phyloP scores from a whole-genome alignment of 2,797 vertebrate genomes.

The Choloepus didactylus region DNA sequence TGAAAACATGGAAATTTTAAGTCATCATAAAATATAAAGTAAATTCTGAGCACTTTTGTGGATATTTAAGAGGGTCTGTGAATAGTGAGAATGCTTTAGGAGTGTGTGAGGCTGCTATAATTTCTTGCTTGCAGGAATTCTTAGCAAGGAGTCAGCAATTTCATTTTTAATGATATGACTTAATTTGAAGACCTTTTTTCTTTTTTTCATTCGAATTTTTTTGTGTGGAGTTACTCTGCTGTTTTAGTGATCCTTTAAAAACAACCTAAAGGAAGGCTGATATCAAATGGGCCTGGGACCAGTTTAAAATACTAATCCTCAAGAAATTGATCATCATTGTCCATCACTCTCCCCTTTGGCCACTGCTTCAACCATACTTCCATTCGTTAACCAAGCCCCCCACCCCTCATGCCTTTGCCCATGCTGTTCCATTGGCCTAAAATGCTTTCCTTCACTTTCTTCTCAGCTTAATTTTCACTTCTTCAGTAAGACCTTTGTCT shows the following conservation, averaged over 20 bases:
- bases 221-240: background rate
- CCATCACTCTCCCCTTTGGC: background rate
- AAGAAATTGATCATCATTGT: background rate
- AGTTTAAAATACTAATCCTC: constrained; percentile 23
- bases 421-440: background rate
- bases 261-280: background rate
- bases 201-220: constrained; percentile 62
- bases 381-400: background rate
- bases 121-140: constrained; percentile 36
- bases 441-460: background rate
- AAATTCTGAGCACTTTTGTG: constrained; percentile 64
- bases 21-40: constrained; percentile 20
- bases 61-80: constrained; percentile 20
- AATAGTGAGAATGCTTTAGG: constrained; percentile 47
- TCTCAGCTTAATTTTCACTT: constrained; percentile 45
- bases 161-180: constrained; percentile 43
- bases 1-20: constrained; percentile 33
- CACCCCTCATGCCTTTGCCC: background rate
- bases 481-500: background rate
- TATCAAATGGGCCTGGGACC: background rate
- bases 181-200: constrained; percentile 46
- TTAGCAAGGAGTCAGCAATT: constrained; percentile 36
- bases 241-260: constrained; percentile 59
- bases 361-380: background rate
- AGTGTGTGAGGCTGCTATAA: constrained; percentile 10